These are phyloP conservation scores for Stomatorhinus walkeri DNA, from an alignment of 2,797 vertebrate genomes.

Conservation along the genomic window DNA sequence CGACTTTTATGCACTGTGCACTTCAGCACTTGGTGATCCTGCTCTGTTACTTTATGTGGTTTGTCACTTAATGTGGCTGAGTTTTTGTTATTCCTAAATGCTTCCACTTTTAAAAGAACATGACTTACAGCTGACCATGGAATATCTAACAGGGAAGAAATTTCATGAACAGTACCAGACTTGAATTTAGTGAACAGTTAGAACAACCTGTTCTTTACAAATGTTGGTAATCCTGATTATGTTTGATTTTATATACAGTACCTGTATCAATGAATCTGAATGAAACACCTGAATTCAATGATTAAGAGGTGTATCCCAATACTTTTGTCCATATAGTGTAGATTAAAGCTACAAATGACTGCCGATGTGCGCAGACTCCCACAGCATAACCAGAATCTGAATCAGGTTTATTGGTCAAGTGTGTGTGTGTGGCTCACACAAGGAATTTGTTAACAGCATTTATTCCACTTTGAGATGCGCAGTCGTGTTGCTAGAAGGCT, in stretches of 20 bases:
- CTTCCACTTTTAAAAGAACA: background rate
- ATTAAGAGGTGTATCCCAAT: background rate
- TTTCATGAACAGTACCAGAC: background rate
- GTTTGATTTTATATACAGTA: background rate
- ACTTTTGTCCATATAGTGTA: background rate
- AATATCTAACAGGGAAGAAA: background rate
- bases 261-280: background rate
- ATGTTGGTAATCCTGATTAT: background rate
- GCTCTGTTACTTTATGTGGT: background rate
- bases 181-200: background rate
- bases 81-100: background rate
- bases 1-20: background rate
- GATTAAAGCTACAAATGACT: background rate
- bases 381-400: background rate
- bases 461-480: background rate
- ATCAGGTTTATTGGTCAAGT: background rate
- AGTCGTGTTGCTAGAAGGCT: background rate
- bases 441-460: background rate
- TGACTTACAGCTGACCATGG: background rate
- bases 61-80: background rate
- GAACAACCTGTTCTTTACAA: background rate
- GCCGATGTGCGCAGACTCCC: background rate
- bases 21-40: background rate
- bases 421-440: background rate
- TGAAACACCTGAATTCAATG: background rate